phyloP scores from a whole-genome alignment of 2,888 invertebrate genomes.

The Leptogaster cylindrica region DNA sequence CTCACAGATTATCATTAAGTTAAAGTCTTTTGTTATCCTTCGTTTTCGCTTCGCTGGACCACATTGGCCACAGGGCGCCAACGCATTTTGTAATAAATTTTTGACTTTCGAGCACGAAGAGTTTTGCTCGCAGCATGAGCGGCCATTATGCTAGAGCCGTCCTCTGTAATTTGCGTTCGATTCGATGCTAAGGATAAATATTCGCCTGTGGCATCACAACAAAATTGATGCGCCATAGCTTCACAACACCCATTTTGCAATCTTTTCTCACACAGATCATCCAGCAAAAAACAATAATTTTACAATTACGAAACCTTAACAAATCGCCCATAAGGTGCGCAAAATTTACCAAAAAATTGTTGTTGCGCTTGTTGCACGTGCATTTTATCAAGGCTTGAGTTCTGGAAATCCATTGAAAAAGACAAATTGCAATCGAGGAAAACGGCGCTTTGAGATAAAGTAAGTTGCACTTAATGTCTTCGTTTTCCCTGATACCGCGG shows the following conservation, averaged over 20 bases:
- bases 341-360: slow-evolving; percentile 7
- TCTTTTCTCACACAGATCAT: slow-evolving; percentile 8
- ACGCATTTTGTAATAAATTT: slow-evolving; percentile 18
- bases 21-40: slow-evolving; percentile 26
- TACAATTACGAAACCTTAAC: not conserved
- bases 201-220: slow-evolving; percentile 24
- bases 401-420: too few relatives aligned
- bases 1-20: slow-evolving; percentile 34
- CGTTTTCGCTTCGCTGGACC: slow-evolving; percentile 21
- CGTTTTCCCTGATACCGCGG: too few relatives aligned
- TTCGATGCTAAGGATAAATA: slow-evolving; percentile 32
- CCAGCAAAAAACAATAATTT: not conserved
- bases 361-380: slow-evolving; percentile 11
- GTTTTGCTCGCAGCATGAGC: slow-evolving; percentile 20
- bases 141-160: slow-evolving; percentile 16
- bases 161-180: slow-evolving; percentile 32
- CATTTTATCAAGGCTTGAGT: slow-evolving; percentile 13
- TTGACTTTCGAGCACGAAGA: not conserved
- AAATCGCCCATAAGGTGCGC: slow-evolving; percentile 13
- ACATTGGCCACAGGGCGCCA: slow-evolving; percentile 27
- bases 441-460: not conserved
- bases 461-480: not conserved
- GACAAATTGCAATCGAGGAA: not conserved
- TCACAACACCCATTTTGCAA: not conserved
- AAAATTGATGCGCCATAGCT: slow-evolving; percentile 18